Evolutionary conservation across 2,113 vertebrate species (phyloP), one percentile per base, ranked within the genome.

Genomic region (Poicephalus gulielmi): DNA sequence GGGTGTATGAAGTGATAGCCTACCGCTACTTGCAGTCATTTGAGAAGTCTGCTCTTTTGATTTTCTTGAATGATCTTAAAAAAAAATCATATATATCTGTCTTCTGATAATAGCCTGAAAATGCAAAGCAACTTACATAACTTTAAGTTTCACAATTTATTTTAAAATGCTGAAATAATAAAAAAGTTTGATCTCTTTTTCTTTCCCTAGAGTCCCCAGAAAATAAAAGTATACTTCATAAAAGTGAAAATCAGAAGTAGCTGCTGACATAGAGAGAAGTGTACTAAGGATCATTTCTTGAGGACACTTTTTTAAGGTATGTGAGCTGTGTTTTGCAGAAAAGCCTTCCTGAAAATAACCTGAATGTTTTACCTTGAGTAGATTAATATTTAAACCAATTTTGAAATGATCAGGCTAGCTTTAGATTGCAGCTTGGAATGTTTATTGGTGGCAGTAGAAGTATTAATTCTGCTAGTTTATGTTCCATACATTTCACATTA

Each of bases 261-360:
- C 64, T 88, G 71, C 64, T 90, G 79, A 41, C 33, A 4, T 41
- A 88, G 33, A 73, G 49, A 68, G 22, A 70, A 52, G 39, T 66
- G 8, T 57, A 47, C 12, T 39, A 55, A 53, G n/a, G 85, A 87
- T 81, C 25, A 12, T 63, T 88, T 86, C 19, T 47, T 17, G n/a
- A 53, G 55, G 37, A 90, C 73, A 78, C 39, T 19, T 37, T 63
- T 83, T 46, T 86, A 96, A 96, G 92, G 95, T 97, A 92, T 14
- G 73, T 90, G 33, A 63, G 6, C 33, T 83, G 23, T 28, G 20
- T 52, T 91, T 94, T 91, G 13, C n/a, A 53, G 57, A 76, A 82
- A 27, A 74, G 12, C 5, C 10, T 59, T 75, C 33, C n/a, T 73
- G 63, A 69, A 92, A 63, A 69, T 52, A 22, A 69, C 28, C 24